phyloP scores from a whole-genome alignment of 2,888 invertebrate genomes.

The Isotomurus palustris region DNA sequence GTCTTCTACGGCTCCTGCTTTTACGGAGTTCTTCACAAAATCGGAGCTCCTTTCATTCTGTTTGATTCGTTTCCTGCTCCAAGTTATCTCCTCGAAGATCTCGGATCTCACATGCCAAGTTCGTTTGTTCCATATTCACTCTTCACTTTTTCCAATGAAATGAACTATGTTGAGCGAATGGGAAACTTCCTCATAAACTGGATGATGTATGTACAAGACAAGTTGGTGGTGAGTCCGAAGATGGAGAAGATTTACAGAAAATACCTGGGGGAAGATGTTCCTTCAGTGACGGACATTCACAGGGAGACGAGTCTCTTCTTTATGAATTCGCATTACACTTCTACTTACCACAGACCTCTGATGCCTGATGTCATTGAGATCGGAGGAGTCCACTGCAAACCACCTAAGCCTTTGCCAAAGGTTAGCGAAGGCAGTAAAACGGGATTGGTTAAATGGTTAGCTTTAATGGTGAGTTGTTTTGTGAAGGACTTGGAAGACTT shows the following conservation, averaged over 20 bases:
- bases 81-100: conserved; percentile 15
- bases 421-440: background rate
- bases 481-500: conserved; percentile 30
- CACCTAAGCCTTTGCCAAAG: conserved; percentile 40
- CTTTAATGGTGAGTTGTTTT: background rate
- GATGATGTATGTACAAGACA: background rate
- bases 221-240: conserved; percentile 4
- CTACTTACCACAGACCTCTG: conserved; percentile 38
- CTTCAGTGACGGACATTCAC: conserved; percentile 35
- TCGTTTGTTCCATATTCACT: conserved; percentile 18
- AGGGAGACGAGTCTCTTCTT: conserved; percentile 41
- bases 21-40: conserved; percentile 18
- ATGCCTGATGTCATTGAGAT: conserved; percentile 45
- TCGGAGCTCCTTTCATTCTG: conserved; percentile 19
- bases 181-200: conserved; percentile 15
- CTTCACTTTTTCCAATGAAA: conserved; percentile 7
- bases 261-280: conserved; percentile 21
- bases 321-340: conserved; percentile 44
- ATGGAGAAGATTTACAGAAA: conserved; percentile 20
- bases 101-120: conserved; percentile 15
- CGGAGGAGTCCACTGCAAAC: conserved; percentile 46
- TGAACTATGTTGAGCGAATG: conserved; percentile 15
- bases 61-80: conserved; percentile 15
- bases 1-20: conserved; percentile 15
- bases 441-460: background rate